Conservation (phyloP, 2,797 vertebrate species). For the Gymnothorax javanicus region DNA sequence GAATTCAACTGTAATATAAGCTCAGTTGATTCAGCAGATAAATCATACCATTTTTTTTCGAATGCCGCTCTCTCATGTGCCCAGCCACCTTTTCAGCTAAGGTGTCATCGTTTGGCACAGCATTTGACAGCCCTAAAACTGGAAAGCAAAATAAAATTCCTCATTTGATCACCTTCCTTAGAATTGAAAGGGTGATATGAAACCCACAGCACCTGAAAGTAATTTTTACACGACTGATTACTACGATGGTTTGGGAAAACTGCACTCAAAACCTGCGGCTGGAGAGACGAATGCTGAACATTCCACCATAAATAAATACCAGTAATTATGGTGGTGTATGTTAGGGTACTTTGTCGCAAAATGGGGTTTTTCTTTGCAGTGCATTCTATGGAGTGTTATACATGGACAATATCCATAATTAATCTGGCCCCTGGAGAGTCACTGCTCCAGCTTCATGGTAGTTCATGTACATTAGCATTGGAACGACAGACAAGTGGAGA, state of each 20-base stretch:
- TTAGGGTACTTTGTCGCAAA: background rate
- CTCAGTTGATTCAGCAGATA: background rate
- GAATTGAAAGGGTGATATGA: background rate
- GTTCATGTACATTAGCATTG: background rate
- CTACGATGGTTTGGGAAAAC: background rate
- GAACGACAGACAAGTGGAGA: background rate
- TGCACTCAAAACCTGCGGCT: background rate
- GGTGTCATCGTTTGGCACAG: slow-evolving; percentile 82
- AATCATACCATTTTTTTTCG: slow-evolving; percentile 73
- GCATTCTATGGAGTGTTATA: background rate
- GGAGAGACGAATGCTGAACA: background rate
- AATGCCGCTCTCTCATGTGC: slow-evolving; percentile 52
- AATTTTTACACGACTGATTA: background rate
- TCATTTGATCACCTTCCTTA: background rate
- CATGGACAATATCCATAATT: background rate
- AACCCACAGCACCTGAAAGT: background rate
- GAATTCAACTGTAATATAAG: background rate
- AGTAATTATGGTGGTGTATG: background rate
- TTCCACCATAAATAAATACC: background rate
- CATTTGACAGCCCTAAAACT: slow-evolving; percentile 61
- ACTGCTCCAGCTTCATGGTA: background rate
- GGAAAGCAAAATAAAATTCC: background rate
- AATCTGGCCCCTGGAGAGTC: background rate
- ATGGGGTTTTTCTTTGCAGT: background rate
- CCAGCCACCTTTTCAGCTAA: slow-evolving; percentile 65